A percentile compares a stretch with the other conserved stretches of the same genome.
Evolutionary conservation across 2,888 invertebrate species (phyloP).

Genomic region (Myathropa florea): DNA sequence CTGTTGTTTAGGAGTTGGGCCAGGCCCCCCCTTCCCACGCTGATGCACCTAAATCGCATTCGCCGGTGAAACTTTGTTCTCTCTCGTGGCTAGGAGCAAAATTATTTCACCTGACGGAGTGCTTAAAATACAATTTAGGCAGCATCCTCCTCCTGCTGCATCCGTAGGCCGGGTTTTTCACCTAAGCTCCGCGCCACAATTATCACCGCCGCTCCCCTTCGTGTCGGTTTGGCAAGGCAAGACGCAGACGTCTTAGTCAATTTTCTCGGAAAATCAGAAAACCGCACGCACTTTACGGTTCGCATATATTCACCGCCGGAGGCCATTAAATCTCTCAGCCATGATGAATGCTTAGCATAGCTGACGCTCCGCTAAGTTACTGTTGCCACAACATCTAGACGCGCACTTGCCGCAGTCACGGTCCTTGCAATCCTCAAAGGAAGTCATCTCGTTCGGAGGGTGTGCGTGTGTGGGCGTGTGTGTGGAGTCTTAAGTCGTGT

Average conservation of each 20-base stretch:
- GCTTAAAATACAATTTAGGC: conserved; percentile 34
- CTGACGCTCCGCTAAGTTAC: conserved; percentile 62
- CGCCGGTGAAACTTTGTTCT: background rate
- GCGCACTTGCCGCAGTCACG: background rate
- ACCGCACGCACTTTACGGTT: conserved; percentile 73
- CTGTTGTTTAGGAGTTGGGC: background rate
- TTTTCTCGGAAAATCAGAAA: conserved; percentile 72
- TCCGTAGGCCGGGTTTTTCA: conserved; percentile 21
- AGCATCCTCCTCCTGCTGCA: no score
- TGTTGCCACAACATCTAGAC: conserved; percentile 31
- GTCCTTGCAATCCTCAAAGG: background rate
- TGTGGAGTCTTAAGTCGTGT: conserved; percentile 26
- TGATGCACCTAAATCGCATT: background rate
- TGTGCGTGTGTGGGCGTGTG: background rate
- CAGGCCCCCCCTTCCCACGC: background rate
- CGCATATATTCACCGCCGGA: conserved; percentile 72
- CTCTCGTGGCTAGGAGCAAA: background rate
- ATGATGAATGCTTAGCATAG: conserved; percentile 72
- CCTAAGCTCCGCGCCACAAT: conserved; percentile 42
- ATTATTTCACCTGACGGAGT: conserved; percentile 47
- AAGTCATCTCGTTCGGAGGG: conserved; percentile 27
- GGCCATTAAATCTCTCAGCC: conserved; percentile 74
- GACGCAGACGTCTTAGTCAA: conserved; percentile 72
- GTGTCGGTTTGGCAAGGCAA: background rate
- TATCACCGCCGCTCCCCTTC: conserved; percentile 19